phyloP scores from a whole-genome alignment of 2,797 vertebrate genomes.

The Sebastes trivittatus region DNA sequence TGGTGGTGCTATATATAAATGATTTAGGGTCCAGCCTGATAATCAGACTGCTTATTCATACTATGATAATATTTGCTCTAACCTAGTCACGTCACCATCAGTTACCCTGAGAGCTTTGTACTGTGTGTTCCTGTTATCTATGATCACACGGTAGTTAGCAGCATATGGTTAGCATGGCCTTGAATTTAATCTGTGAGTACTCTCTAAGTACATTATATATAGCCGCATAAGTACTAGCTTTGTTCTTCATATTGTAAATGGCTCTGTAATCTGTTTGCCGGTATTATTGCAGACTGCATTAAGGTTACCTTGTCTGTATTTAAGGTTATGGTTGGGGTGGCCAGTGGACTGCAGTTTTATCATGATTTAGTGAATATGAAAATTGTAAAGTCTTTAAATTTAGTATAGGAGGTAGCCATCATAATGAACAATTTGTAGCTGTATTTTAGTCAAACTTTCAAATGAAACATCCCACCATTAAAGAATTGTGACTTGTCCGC shows the following conservation, averaged over 20 bases:
- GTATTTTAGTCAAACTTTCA: too few species aligned
- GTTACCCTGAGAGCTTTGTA: conserved; percentile 11
- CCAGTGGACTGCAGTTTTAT: too few species aligned
- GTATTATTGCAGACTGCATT: background rate
- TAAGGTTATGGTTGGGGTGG: too few species aligned
- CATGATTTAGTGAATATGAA: too few species aligned
- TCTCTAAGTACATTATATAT: background rate
- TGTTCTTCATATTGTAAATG: background rate
- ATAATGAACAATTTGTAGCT: too few species aligned
- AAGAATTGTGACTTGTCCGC: too few species aligned
- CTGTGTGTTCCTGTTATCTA: background rate
- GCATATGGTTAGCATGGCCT: background rate
- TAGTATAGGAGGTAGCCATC: accelerated
- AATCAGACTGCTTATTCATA: conserved; percentile 14
- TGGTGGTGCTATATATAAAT: background rate
- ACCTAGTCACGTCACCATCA: background rate
- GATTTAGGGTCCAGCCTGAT: background rate
- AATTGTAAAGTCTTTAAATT: too few species aligned
- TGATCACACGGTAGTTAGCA: background rate
- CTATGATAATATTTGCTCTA: conserved; percentile 10
- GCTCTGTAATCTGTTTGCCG: background rate
- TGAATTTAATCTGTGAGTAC: background rate
- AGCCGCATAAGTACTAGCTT: background rate
- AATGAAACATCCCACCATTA: too few species aligned
- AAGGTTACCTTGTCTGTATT: background rate